phyloP scores from a whole-genome alignment of 2,113 vertebrate species.

The Laticauda colubrina region DNA sequence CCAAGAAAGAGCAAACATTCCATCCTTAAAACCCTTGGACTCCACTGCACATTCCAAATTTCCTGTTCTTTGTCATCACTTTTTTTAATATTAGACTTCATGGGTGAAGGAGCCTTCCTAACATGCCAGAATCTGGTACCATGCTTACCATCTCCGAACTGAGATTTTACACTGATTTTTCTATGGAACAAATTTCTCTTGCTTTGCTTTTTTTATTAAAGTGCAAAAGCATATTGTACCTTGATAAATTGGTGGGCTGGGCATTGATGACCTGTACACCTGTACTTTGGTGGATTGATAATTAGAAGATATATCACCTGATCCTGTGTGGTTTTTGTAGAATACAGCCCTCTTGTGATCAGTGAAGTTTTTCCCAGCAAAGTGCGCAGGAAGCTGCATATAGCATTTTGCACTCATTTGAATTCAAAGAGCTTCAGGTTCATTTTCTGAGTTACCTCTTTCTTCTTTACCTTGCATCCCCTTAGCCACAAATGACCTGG shows the following conservation, averaged over 20 bases:
- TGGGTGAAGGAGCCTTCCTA: background rate
- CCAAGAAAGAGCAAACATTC: background rate
- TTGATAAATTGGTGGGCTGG: background rate
- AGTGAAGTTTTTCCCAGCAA: background rate
- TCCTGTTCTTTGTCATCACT: constrained; percentile 11
- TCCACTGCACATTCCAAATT: constrained; percentile 12
- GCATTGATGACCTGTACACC: background rate
- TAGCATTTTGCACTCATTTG: background rate
- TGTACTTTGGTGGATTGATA: background rate
- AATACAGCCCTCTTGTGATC: background rate
- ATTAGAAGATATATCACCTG: background rate
- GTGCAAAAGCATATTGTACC: constrained; percentile 6
- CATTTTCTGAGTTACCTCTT: background rate
- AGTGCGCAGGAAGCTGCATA: background rate
- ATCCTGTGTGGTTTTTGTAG: background rate
- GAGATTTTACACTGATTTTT: rapidly evolving
- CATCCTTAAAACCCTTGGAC: constrained; percentile 18
- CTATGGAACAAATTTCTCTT: background rate
- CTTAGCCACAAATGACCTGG: background rate
- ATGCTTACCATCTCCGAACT: background rate
- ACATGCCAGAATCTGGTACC: constrained; percentile 1
- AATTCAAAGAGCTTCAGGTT: background rate
- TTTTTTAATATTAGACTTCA: background rate
- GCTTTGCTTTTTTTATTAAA: background rate
- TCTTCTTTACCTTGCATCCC: background rate